Evolutionary conservation across 1,140 invertebrate species (phyloP), one percentile per base, ranked within the genome.

Genomic region (Drosophila melanica): DNA sequence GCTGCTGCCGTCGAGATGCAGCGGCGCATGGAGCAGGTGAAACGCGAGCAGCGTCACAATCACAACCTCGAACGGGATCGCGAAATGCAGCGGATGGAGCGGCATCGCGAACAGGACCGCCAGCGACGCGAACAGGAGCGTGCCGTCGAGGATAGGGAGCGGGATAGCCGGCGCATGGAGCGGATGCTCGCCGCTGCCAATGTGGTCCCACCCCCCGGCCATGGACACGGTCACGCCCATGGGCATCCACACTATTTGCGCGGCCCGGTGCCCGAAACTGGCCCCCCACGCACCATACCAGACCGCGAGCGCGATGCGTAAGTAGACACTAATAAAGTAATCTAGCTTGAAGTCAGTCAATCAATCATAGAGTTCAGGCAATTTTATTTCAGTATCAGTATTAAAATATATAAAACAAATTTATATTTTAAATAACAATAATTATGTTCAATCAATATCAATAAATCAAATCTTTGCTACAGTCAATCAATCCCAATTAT

Each of bases 121-220:
- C 66, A 92, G 4, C 77, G 92, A 3, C 90, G 93, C 1, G 91
- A 92, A 8, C 91, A 79, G 33, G 90, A 91, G 11, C 69, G 90
- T 0, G 90, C 37, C 2, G 78, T 79, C 53, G 92, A 91, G 33
- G 90, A 92, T 30, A 85, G 92, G 4, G 91, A 92, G 14, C 81
- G 85, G 0, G 89, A 92, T 3, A 78, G 67, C 33, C 66, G 92
- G 0, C 91, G 92, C 60, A 89, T 79, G 77, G 90, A 73, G 16
- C 91, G 92, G 42, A 69, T 84, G 50, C 47, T 80, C 12, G 80
- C 90, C 8, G 68, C 75, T 10, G 67, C 64, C 50, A 76, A 27
- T 14, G 33, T 42, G 4, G 50, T 23, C 35, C 67, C 70, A 0
- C 79, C 90, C 2, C 76, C 59, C 77, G 84, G 48, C 3, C 60